phyloP scores from a whole-genome alignment of 2,113 vertebrate species.

The Sturnus vulgaris region DNA sequence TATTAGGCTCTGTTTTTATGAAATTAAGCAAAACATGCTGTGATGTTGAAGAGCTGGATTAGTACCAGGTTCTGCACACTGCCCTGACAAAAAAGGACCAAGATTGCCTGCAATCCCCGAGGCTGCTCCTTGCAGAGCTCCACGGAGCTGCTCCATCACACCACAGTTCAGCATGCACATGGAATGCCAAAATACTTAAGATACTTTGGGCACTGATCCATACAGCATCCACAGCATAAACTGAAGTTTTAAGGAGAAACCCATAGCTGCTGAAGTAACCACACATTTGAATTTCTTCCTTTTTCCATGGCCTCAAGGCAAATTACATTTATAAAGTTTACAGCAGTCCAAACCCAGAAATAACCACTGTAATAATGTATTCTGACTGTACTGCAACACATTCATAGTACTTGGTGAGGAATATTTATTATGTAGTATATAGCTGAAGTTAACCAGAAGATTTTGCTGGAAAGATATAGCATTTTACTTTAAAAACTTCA shows the following conservation, averaged over 20 bases:
- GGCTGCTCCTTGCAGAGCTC: neutral
- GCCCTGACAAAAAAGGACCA: neutral
- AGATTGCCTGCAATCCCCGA: fast-evolving
- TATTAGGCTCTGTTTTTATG: neutral
- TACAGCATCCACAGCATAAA: neutral
- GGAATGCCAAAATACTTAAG: neutral
- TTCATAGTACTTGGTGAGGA: neutral
- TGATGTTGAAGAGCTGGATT: neutral
- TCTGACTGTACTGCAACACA: neutral
- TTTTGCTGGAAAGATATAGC: neutral
- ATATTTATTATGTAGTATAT: neutral
- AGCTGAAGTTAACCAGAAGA: neutral
- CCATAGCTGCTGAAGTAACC: neutral
- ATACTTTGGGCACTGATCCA: neutral
- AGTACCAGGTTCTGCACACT: fast-evolving
- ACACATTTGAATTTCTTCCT: neutral
- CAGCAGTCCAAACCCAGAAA: neutral
- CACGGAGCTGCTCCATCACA: fast-evolving
- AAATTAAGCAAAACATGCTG: neutral
- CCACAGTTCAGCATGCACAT: neutral
- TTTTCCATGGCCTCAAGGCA: neutral
- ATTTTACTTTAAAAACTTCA: neutral
- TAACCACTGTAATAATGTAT: neutral
- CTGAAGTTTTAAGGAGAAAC: neutral
- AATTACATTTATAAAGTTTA: neutral